Evolutionary conservation across 53 echinoderm and acorn worm species (phyloP), one percentile per base, ranked within the genome.

Genomic region (Holothuria leucospilota): DNA sequence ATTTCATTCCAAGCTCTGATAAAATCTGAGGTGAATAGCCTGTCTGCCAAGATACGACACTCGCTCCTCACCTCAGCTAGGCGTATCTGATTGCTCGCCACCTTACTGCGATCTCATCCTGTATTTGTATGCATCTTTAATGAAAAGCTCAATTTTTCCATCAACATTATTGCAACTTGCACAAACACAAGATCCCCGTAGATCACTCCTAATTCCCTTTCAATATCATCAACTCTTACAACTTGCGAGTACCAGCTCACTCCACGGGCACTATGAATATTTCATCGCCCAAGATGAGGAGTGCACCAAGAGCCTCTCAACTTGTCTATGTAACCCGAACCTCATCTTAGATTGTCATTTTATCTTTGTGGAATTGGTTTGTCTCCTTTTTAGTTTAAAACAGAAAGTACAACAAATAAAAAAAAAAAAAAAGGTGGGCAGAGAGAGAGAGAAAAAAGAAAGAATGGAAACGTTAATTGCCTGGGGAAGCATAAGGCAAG

Each of bases 11-110:
- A 59, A 61, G 80, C 80, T 80, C 80, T 34, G 80, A 80, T 80
- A 80, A 80, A 60, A 80, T 60, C 61, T 61, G 80, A 80, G 80
- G 80, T 80, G 80, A 80, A 80, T 80, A 80, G 80, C 80, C 80
- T 80, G 80, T 59, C 80, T 75, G 80, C 61, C 59, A 56, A 61
- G 59, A 60, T 59, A 61, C 80, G 80, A 80, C 80, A 80, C 80
- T 80, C 80, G 80, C 29, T 80, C 80, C 80, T 80, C 80, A 80
- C 80, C 80, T 80, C 80, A 60, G 8, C 56, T 60, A 60, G 80
- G 61, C 80, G 80, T 80, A 80, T 80, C 80, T 80, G 80, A 80
- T 80, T 80, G 61, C 80, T 38, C 59, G 80, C 80, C 80, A 80
- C 80, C 80, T 80, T 61, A 15, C 52, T 58, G 78, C 78, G 52